Evolutionary conservation across 2,113 vertebrate genomes (phyloP).

Genomic region (Rhinoderma darwinii): DNA sequence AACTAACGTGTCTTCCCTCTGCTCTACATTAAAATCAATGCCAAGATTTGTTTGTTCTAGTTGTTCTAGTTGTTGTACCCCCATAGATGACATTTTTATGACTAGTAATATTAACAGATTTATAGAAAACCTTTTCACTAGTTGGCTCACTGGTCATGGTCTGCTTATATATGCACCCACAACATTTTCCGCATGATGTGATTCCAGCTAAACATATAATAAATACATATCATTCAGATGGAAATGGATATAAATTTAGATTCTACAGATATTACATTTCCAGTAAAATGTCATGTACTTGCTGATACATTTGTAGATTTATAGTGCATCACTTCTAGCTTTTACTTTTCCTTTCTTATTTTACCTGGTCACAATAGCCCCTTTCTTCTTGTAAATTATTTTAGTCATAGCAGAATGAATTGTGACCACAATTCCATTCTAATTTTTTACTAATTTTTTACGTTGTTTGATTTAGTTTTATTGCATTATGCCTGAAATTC

Average conservation of each 20-base stretch:
- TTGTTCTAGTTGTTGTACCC: no score
- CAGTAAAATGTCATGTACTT: neutral
- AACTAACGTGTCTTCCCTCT: no score
- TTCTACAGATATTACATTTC: neutral
- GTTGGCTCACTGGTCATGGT: neutral
- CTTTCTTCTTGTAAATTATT: slow-evolving; percentile 84
- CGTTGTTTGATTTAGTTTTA: slow-evolving; percentile 52
- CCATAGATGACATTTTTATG: neutral
- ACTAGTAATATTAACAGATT: neutral
- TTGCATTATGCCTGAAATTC: neutral
- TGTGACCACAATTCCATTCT: slow-evolving; percentile 70
- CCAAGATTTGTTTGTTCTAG: no score
- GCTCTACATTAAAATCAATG: no score
- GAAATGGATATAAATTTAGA: neutral
- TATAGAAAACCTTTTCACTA: no score
- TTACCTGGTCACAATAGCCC: slow-evolving; percentile 65
- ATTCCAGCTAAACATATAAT: neutral
- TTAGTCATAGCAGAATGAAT: slow-evolving; percentile 73
- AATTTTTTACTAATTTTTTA: slow-evolving; percentile 20
- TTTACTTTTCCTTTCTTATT: slow-evolving; percentile 18
- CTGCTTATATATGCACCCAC: neutral
- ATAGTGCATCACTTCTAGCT: neutral
- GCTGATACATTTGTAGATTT: slow-evolving; percentile 1
- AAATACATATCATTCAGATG: slow-evolving; percentile 4
- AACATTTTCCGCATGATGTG: neutral